phyloP scores from a whole-genome alignment of 2,113 vertebrate genomes.

The Uria aalge region DNA sequence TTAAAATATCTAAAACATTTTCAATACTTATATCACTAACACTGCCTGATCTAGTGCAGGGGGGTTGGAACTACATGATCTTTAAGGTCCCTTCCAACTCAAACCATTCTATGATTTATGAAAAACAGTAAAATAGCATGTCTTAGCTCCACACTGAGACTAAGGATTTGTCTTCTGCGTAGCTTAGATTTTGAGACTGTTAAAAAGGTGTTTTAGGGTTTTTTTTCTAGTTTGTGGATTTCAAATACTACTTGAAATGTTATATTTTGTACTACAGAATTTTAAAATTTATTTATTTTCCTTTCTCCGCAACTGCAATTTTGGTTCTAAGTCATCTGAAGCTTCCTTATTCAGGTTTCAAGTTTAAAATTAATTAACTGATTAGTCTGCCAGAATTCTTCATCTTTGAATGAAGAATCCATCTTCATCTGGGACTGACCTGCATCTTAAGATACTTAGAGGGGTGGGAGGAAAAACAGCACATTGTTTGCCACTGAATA shows the following conservation, averaged over 20 bases:
- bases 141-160: neutral
- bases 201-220: neutral
- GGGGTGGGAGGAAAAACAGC: neutral
- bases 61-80: too few relatives aligned
- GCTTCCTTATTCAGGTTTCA: neutral
- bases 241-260: neutral
- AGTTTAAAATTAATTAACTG: neutral
- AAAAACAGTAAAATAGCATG: neutral
- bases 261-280: neutral
- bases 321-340: neutral
- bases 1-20: neutral
- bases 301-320: neutral
- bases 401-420: neutral
- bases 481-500: neutral
- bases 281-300: neutral
- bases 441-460: neutral
- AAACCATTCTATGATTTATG: neutral
- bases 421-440: neutral
- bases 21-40: neutral
- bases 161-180: neutral
- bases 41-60: too few relatives aligned
- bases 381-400: neutral
- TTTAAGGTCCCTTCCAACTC: too few relatives aligned
- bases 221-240: neutral
- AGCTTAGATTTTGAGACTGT: neutral